Base-by-base conservation (phyloP, 2,113 vertebrate genomes). In the Rhabdomys dilectus region DNA sequence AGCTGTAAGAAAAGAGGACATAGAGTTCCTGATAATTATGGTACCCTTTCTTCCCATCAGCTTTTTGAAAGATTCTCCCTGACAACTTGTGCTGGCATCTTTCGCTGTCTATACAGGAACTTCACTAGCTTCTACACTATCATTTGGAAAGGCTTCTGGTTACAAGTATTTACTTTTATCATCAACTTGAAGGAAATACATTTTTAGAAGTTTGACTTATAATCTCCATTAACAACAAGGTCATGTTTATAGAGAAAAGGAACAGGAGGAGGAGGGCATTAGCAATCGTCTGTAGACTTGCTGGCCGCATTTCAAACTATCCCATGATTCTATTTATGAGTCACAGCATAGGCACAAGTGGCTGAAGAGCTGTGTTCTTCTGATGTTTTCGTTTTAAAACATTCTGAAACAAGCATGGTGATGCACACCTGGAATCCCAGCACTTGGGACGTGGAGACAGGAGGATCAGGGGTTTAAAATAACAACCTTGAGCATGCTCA, bases 231-330 rank as follows among this genome's bases (percentile, higher is more conserved):
- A 34, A 64, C 10, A 93, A 19, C 48, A 90, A 94, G n/a, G 53
- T 81, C 80, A 48, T 77, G 51, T 97, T 94, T 88, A 94, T 39
- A 60, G 21, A 68, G 91, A 96, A 96, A 88, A 16, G 86, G 5
- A 88, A 88, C 76, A 89, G 24, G 42, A 58, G 72, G 51, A 53
- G 29, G 51, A 76, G 96, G 53, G 36, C 42, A 78, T 91, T 72
- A 93, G 34, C 3, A 51, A 64, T 80, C 53, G 53, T 66, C 17
- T 68, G 42, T 34, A 82, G 88, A 58, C 39, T 48, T 19, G 64
- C 77, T 68, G 82, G 73, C 91, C 88, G 86, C 56, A 94, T 77
- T 95, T 95, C 39, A 93, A 75, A 81, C 93, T 76, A 88, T 81
- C 64, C 76, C 73, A 39, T 42, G 53, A 85, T 36, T 92, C 16